Base-by-base conservation (phyloP, 1,140 invertebrate species). In the Amyelois transitella region DNA sequence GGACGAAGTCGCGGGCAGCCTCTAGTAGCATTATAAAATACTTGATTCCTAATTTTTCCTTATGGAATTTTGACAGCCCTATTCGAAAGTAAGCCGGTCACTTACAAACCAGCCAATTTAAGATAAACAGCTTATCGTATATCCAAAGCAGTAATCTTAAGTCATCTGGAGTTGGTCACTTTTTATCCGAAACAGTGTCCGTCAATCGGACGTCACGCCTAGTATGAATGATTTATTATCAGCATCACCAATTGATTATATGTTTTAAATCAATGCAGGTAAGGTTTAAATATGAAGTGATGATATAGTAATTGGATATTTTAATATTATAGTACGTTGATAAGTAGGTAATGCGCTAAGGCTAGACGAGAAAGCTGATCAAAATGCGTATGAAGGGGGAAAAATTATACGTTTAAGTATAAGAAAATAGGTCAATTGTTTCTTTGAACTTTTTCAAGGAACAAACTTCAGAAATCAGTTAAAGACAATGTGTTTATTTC, bases 41-140 rank as follows among this genome's bases (percentile, higher is more conserved):
- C n/a, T 4, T 10, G 12, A 28, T 28, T 12, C 7, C 12, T 1
- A 4, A 28, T 28, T 28, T 8, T 28, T 28, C 25, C 1, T 8
- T 28, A 12, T 28, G 25, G 2, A 38, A 2, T 38, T 38, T 38
- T 14, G 12, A 38, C 32, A 38, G 6, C 32, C 32, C 32, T 38
- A 38, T 1, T 14, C 6, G 6, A 14, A 1, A 17, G n/a, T 38
- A 8, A 43, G 12, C 10, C 20, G 19, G 25, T 45, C 63, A 55
- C 50, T 55, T 68, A 66, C 64, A 67, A 73, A 69, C 62, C 66
- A 54, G 63, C 57, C 70, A 76, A 66, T 72, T 75, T 72, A 52
- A 75, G 68, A 70, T 72, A 70, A 75, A 77, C 71, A 79, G 66
- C 75, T 73, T 72, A 72, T 75, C 68, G 60, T 61, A 61, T 53